Conservation (phyloP, 2,888 invertebrate species). For the Megaustenia siamemsis region DNA sequence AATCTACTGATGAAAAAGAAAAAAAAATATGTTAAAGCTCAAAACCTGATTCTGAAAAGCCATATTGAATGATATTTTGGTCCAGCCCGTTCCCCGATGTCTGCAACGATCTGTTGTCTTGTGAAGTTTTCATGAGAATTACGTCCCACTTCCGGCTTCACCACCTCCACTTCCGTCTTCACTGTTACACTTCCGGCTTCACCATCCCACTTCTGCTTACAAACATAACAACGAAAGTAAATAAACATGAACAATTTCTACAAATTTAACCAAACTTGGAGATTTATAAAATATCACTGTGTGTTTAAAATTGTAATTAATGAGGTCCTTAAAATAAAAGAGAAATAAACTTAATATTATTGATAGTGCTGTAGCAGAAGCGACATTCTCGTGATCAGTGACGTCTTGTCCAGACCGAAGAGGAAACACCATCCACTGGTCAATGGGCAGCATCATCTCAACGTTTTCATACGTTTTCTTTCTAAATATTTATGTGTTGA, state of each 20-base stretch:
- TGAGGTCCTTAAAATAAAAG: too few relatives aligned
- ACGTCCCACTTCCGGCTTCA: conserved; percentile 44
- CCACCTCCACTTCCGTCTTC: too few relatives aligned
- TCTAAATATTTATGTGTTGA: neutral
- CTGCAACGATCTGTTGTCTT: neutral
- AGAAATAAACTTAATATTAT: conserved; percentile 29
- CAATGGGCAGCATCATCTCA: neutral
- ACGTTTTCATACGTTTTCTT: neutral
- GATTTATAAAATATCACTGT: neutral
- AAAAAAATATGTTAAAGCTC: too few relatives aligned
- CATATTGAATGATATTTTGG: neutral
- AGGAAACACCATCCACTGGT: conserved; percentile 34
- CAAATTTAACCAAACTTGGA: neutral
- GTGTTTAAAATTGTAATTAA: neutral
- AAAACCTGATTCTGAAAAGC: conserved; percentile 25
- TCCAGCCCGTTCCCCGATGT: neutral
- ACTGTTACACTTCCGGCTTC: conserved; percentile 42
- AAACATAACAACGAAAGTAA: neutral
- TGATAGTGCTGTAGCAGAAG: conserved; percentile 1
- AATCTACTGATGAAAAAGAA: too few relatives aligned
- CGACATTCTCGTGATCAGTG: conserved; percentile 52
- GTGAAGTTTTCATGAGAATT: too few relatives aligned
- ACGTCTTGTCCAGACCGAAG: conserved; percentile 39
- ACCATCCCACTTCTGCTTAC: conserved; percentile 31
- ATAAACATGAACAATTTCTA: neutral